Conservation (phyloP, 2,888 invertebrate species). For the Apodemia hepburni region DNA sequence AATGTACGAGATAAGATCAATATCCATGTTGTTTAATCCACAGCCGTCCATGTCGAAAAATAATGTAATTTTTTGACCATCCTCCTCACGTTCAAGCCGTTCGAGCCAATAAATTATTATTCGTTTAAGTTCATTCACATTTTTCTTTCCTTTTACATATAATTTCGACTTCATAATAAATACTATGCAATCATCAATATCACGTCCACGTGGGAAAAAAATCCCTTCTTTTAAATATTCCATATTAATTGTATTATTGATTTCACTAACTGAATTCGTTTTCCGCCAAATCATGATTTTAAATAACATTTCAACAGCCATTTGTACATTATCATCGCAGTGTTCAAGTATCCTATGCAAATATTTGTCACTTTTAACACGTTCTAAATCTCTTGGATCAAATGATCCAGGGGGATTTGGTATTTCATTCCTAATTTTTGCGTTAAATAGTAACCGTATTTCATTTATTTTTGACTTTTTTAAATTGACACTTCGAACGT, state of each 20-base stretch:
- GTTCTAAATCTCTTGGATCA: conserved; percentile 86
- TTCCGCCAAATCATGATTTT: conserved; percentile 91
- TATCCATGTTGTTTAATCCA: conserved; percentile 90
- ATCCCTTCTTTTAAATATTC: conserved; percentile 89
- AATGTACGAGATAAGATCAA: conserved; percentile 90
- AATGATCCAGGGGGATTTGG: conserved; percentile 51
- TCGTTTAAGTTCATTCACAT: conserved; percentile 84
- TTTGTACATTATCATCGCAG: conserved; percentile 84
- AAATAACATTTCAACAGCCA: conserved; percentile 87
- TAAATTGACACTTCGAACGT: too few relatives aligned
- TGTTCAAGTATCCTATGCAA: conserved; percentile 86
- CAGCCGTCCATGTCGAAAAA: conserved; percentile 93
- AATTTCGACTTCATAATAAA: conserved; percentile 88
- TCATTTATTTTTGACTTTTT: conserved; percentile 60
- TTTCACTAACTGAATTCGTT: conserved; percentile 87
- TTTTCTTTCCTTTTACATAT: conserved; percentile 85
- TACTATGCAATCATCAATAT: conserved; percentile 79
- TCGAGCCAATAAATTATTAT: conserved; percentile 91
- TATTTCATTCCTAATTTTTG: conserved; percentile 47
- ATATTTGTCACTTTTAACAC: conserved; percentile 86
- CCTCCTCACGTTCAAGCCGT: conserved; percentile 83
- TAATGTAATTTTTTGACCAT: conserved; percentile 86
- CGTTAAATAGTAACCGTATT: conserved; percentile 54
- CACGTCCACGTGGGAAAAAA: conserved; percentile 83
- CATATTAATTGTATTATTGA: conserved; percentile 85